Conservation (phyloP, 2,797 vertebrate species). For the Eidolon dupreanum region DNA sequence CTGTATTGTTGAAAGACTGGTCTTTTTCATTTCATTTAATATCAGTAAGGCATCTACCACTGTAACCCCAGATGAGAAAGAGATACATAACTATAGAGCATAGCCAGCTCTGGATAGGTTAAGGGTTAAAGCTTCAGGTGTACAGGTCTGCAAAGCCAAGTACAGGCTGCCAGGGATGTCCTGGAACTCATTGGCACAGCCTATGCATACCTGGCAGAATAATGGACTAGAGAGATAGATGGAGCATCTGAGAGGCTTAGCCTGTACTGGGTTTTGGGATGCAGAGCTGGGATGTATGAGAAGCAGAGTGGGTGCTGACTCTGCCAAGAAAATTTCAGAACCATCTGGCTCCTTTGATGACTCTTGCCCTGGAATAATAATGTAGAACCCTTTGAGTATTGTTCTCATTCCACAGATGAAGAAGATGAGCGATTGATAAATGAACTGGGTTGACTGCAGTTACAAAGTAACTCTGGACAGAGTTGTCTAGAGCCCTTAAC, state of each 20-base stretch:
- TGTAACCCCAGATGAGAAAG: background rate
- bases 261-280: background rate
- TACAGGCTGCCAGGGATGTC: background rate
- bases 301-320: background rate
- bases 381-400: background rate
- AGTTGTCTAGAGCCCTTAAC: background rate
- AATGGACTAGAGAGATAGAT: rapidly evolving
- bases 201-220: background rate
- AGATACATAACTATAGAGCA: background rate
- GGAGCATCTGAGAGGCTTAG: background rate
- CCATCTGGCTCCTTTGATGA: conserved; percentile 40
- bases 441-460: background rate
- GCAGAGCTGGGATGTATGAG: background rate
- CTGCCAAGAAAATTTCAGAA: conserved; percentile 25
- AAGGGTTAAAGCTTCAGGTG: background rate
- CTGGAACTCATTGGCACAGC: background rate
- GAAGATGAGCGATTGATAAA: conserved; percentile 27
- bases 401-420: background rate
- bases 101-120: background rate
- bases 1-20: background rate
- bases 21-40: conserved; percentile 27
- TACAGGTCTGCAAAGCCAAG: background rate
- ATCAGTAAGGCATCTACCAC: background rate
- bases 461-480: background rate
- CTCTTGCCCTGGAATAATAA: conserved; percentile 13